Evolutionary conservation across 2,888 invertebrate genomes (phyloP).

Genomic region (Euzetes globulus): DNA sequence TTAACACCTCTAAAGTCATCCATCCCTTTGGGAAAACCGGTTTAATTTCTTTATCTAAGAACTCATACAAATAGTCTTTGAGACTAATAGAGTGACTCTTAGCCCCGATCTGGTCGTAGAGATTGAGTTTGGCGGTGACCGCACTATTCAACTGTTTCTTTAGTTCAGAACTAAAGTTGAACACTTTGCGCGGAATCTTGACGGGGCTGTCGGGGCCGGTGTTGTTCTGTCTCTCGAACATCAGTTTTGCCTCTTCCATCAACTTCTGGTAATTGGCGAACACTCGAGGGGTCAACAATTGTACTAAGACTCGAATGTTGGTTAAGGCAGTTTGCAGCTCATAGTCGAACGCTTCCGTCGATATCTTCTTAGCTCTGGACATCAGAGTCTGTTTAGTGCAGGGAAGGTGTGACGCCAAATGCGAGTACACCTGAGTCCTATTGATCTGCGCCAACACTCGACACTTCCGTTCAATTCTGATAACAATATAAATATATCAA

Average conservation of each 20-base stretch:
- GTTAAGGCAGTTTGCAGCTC: background rate
- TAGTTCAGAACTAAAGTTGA: background rate
- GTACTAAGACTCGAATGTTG: background rate
- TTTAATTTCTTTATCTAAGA: slow-evolving; percentile 57
- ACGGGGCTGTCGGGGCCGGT: background rate
- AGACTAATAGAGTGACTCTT: background rate
- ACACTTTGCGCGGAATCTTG: background rate
- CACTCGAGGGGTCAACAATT: background rate
- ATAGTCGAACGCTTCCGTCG: slow-evolving; percentile 45
- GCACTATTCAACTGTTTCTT: background rate
- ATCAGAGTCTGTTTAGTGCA: slow-evolving; percentile 55
- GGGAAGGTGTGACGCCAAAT: slow-evolving; percentile 53
- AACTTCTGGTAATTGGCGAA: background rate
- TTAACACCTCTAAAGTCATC: slow-evolving; percentile 43
- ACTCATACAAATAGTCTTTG: slow-evolving; percentile 52
- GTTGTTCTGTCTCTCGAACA: background rate
- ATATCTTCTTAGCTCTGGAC: slow-evolving; percentile 55
- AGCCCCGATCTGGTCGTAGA: background rate
- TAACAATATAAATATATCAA: slow-evolving; percentile 11
- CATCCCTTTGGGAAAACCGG: slow-evolving; percentile 50
- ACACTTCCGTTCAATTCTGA: slow-evolving; percentile 50
- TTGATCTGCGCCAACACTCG: slow-evolving; percentile 46
- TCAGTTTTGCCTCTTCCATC: background rate
- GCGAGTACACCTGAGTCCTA: slow-evolving; percentile 51
- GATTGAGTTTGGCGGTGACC: background rate